phyloP scores from a whole-genome alignment of 2,797 vertebrate species.

The Poeciliopsis infans region DNA sequence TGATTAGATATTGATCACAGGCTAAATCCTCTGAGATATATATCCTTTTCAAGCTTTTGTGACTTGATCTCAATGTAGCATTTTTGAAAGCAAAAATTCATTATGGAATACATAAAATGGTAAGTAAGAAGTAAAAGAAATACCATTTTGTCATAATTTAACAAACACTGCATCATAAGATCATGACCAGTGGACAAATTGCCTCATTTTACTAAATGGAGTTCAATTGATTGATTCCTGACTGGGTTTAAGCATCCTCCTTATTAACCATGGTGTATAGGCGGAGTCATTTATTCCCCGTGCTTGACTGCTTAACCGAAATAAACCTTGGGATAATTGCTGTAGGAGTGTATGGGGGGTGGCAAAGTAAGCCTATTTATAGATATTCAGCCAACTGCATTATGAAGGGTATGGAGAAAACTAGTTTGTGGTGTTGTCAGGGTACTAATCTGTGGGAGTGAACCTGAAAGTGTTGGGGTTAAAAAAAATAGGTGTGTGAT shows the following conservation, averaged over 20 bases:
- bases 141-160: slow-evolving; percentile 27
- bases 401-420: slow-evolving; percentile 76
- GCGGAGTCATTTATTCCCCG: slow-evolving; percentile 76
- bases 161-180: slow-evolving; percentile 36
- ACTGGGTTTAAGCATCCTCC: slow-evolving; percentile 73
- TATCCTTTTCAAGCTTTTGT: neutral
- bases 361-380: slow-evolving; percentile 85
- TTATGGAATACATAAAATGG: neutral
- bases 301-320: slow-evolving; percentile 83
- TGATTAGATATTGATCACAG: neutral
- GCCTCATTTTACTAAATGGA: slow-evolving; percentile 57
- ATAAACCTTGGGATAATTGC: slow-evolving; percentile 85
- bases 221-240: slow-evolving; percentile 73
- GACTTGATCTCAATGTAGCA: neutral
- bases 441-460: slow-evolving; percentile 49
- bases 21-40: neutral
- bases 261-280: slow-evolving; percentile 77
- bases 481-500: slow-evolving; percentile 38
- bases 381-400: slow-evolving; percentile 81
- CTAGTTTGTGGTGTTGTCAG: slow-evolving; percentile 65
- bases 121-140: neutral
- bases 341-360: slow-evolving; percentile 81
- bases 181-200: slow-evolving; percentile 49
- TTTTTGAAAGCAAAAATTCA: slow-evolving; percentile 12
- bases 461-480: slow-evolving; percentile 35